Evolutionary conservation across 2,113 vertebrate genomes (phyloP).

Genomic region (Mesembrinibis cayennensis): DNA sequence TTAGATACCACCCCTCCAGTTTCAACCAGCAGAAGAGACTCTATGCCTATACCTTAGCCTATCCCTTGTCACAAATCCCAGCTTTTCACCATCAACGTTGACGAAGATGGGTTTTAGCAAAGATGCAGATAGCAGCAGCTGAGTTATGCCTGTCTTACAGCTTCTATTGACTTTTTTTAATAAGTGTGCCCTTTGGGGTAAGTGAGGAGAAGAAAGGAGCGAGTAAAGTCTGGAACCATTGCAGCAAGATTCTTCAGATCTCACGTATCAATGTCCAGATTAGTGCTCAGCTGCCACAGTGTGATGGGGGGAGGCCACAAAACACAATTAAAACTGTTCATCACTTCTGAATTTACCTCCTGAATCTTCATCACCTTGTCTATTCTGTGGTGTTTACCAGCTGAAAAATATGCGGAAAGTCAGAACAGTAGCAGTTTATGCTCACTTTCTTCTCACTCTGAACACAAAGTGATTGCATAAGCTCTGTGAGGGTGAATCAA

Average conservation of each 20-base stretch:
- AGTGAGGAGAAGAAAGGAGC: background rate
- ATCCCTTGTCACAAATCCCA: background rate
- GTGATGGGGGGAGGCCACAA: background rate
- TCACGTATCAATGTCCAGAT: background rate
- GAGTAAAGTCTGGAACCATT: background rate
- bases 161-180: background rate
- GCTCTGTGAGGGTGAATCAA: background rate
- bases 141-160: background rate
- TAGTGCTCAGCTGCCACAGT: background rate
- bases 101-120: background rate
- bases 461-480: background rate
- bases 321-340: background rate
- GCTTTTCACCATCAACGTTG: background rate
- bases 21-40: background rate
- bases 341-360: background rate
- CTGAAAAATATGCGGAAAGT: background rate
- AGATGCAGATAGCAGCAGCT: background rate
- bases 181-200: background rate
- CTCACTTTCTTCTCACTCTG: background rate
- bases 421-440: background rate
- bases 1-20: background rate
- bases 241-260: background rate
- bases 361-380: background rate
- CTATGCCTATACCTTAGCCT: background rate
- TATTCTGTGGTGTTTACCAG: background rate